Base-by-base conservation (phyloP, 2,797 vertebrate species). In the Aplochiton taeniatus region DNA sequence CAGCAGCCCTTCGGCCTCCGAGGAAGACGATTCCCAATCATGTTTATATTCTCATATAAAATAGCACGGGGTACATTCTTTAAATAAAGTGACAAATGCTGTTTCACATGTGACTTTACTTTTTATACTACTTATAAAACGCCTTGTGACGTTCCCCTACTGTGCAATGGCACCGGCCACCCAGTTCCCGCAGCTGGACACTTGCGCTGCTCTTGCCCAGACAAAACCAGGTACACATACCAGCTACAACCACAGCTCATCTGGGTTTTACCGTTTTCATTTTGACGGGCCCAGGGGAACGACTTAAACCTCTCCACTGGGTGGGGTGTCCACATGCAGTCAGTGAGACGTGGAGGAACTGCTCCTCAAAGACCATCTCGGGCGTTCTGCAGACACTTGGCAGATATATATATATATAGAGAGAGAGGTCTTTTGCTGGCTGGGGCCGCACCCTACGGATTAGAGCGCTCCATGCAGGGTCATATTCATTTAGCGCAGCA, bases 401-500 rank as follows among this genome's bases (percentile, higher is more conserved):
- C 79, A 80, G 83, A 91, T 88, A 89, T 76, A 89, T 91, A 93
- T 93, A n/a, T n/a, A n/a, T n/a, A n/a, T n/a, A n/a, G n/a, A n/a
- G n/a, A n/a, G n/a, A 92, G 77, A 41, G 65, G 63, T 57, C 73
- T 69, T 61, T 75, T 71, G 79, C 74, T 72, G 62, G 60, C 65
- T 60, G 62, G 41, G 72, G 74, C 51, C 41, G 52, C 60, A 75
- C 79, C 76, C 78, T 62, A 79, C 70, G 80, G 83, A 88, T 74
- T 85, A 85, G 81, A 88, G 72, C 84, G 74, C 80, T 70, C 87
- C 86, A 90, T 87, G 79, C 88, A 90, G 68, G 86, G 86, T 46
- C 79, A 88, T 88, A 84, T 84, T 88, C 79, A 87, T 87, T 88
- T 73, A 84, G 58, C 69, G 69, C 4, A 78, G 84, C 78, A 75